A percentile compares a stretch with the other conserved stretches of the same genome.
Conservation (phyloP, 2,888 invertebrate species). For the Harpagoxenus sublaevis region DNA sequence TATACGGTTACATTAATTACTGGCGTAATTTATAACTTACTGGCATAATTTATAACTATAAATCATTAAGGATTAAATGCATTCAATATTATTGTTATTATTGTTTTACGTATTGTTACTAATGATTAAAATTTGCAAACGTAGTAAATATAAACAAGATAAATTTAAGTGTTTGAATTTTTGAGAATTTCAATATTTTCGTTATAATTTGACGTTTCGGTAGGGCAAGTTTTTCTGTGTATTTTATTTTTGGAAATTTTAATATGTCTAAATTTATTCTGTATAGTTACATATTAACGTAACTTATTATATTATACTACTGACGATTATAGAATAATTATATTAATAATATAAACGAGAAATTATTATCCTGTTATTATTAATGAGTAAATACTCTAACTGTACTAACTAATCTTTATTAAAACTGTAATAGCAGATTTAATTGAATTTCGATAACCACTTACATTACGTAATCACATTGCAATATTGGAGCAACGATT, state of each 20-base stretch:
- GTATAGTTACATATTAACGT: neutral
- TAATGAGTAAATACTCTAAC: conserved; percentile 36
- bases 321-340: conserved; percentile 26
- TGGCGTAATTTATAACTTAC: conserved; percentile 21
- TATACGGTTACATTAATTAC: conserved; percentile 7
- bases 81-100: no score
- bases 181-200: neutral
- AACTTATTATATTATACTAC: neutral
- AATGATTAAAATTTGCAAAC: conserved; percentile 13
- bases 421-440: conserved; percentile 34
- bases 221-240: neutral
- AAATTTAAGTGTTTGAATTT: neutral
- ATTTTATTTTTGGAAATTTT: conserved; percentile 7
- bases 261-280: neutral
- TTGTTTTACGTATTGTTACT: neutral
- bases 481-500: neutral
- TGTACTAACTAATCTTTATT: conserved; percentile 23
- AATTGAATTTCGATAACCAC: conserved; percentile 36
- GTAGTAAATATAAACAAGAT: neutral
- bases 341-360: conserved; percentile 30
- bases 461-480: neutral
- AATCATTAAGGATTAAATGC: conserved; percentile 15
- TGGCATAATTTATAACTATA: neutral
- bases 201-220: neutral
- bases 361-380: conserved; percentile 24